Percentiles rank a stretch among this genome's conserved stretches.
phyloP scores from a whole-genome alignment of 2,888 invertebrate genomes.

The Norana najaformis region DNA sequence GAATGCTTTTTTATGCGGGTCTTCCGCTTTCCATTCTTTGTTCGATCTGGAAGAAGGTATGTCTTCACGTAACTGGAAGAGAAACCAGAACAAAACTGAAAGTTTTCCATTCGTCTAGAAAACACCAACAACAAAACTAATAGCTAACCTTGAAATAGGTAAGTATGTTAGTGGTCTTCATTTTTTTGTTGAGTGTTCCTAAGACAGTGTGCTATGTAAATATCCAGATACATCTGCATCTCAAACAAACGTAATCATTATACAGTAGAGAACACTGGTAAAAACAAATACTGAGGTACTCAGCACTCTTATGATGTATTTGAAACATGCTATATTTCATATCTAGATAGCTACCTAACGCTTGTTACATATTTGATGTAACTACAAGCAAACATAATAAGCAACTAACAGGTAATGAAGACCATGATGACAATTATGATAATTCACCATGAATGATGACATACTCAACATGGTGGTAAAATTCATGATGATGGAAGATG shows the following conservation, averaged over 20 bases:
- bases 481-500: neutral
- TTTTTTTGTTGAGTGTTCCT: neutral
- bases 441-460: neutral
- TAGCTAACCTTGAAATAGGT: neutral
- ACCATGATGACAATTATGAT: neutral
- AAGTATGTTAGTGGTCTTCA: no score
- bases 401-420: neutral
- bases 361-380: neutral
- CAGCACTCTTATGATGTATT: no score
- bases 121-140: neutral
- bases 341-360: no score
- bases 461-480: neutral
- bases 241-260: neutral
- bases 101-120: neutral
- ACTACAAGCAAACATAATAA: neutral
- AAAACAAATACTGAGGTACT: no score
- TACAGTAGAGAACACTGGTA: neutral
- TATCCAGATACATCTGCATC: neutral
- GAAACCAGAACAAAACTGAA: constrained; percentile 15
- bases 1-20: constrained; percentile 96
- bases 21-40: constrained; percentile 88
- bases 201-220: no score
- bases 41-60: constrained; percentile 92
- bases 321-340: no score
- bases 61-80: constrained; percentile 75